phyloP scores from a whole-genome alignment of 2,888 invertebrate species.

The Taenaris catops region DNA sequence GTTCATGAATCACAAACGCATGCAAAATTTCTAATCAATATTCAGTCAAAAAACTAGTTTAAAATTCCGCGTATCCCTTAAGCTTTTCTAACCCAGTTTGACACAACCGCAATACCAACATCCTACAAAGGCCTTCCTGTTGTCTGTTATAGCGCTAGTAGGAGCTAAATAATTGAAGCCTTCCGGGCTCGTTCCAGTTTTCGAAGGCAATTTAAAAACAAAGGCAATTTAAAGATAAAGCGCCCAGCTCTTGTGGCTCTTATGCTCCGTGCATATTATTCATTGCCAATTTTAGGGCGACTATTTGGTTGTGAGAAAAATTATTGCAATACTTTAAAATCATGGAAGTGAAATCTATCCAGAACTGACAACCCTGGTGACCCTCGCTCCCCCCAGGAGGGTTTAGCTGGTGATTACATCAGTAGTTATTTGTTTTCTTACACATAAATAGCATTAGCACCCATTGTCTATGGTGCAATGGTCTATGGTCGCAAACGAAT shows the following conservation, averaged over 20 bases:
- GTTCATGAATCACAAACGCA: not conserved
- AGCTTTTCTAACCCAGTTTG: conserved; percentile 1
- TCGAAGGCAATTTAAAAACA: conserved; percentile 41
- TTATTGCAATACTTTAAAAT: too few species aligned
- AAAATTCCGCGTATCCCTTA: not conserved
- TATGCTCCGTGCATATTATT: conserved; percentile 9
- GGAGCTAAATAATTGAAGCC: conserved; percentile 43
- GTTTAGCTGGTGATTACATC: too few species aligned
- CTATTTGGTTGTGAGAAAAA: too few species aligned
- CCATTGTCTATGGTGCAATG: too few species aligned
- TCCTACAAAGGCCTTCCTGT: conserved; percentile 17
- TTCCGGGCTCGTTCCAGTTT: conserved; percentile 40
- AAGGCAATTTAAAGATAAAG: conserved; percentile 13
- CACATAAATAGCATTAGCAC: too few species aligned
- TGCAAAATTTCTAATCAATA: conserved; percentile 1
- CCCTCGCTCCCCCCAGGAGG: too few species aligned
- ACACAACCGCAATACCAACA: conserved; percentile 5
- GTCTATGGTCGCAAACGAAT: too few species aligned
- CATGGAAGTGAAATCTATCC: too few species aligned
- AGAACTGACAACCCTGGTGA: too few species aligned
- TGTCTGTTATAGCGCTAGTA: conserved; percentile 11
- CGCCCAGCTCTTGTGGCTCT: conserved; percentile 4
- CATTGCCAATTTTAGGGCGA: conserved; percentile 3
- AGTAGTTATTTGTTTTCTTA: too few species aligned
- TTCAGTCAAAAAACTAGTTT: not conserved